Evolutionary conservation across 2,113 vertebrate species (phyloP).

Genomic region (Nibea albiflora): DNA sequence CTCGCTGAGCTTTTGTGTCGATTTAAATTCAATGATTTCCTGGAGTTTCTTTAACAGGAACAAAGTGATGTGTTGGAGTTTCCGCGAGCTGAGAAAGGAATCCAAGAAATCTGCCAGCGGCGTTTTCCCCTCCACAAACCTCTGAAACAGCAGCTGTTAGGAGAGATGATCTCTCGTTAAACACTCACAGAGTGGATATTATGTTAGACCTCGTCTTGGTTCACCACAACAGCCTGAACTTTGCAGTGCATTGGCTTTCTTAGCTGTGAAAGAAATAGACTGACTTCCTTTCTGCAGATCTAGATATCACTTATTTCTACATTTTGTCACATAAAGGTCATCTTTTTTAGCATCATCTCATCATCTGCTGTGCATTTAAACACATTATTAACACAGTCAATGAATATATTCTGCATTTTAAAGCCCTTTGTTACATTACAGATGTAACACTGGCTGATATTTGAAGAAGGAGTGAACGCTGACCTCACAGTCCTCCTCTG

Average conservation of each 20-base stretch:
- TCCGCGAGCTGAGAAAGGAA: constrained; percentile 45
- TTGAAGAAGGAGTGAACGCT: background rate
- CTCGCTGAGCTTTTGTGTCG: constrained; percentile 10
- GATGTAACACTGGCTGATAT: background rate
- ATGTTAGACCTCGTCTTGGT: background rate
- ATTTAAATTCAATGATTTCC: constrained; percentile 10
- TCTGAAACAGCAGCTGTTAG: constrained; percentile 66
- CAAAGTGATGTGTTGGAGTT: constrained; percentile 56
- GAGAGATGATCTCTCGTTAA: constrained; percentile 7
- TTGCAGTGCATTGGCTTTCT: background rate
- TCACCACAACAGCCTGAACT: background rate
- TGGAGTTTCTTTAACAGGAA: constrained; percentile 66
- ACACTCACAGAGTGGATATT: background rate
- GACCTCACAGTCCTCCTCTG: constrained; percentile 65
- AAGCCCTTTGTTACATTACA: too few species aligned
- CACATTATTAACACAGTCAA: background rate
- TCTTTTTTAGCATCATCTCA: background rate
- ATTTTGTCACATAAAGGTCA: too few species aligned
- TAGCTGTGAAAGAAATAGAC: background rate
- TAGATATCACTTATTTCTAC: too few species aligned
- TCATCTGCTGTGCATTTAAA: background rate
- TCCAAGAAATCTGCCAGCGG: constrained; percentile 55
- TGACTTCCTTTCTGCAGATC: too few species aligned
- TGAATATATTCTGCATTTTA: background rate
- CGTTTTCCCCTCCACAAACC: constrained; percentile 55